A percentile compares a stretch with the other conserved stretches of the same genome.
Conservation (phyloP, 2,888 invertebrate genomes). For the Mesochorus sp. region DNA sequence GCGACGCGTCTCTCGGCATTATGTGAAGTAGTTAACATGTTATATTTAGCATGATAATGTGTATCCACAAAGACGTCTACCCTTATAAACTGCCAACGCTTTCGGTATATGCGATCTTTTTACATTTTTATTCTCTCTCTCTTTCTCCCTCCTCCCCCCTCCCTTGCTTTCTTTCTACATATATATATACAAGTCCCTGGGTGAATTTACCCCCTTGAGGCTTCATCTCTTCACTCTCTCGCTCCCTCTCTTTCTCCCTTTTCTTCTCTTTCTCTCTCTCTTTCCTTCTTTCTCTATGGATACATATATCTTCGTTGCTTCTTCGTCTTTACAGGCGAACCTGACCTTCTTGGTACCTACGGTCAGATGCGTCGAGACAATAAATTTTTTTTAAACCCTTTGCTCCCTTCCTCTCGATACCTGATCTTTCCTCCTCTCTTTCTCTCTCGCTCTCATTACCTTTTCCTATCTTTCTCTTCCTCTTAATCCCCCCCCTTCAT, state of each 20-base stretch:
- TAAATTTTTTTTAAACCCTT: constrained; percentile 66
- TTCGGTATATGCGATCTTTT: constrained; percentile 63
- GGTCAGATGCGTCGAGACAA: constrained; percentile 82
- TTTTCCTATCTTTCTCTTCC: constrained; percentile 28
- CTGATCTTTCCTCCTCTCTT: constrained; percentile 65
- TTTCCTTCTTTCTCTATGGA: constrained; percentile 43
- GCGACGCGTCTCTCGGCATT: constrained; percentile 66
- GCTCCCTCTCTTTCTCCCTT: constrained; percentile 48
- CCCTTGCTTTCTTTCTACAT: too few relatives aligned
- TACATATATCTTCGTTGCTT: constrained; percentile 21
- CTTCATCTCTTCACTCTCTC: constrained; percentile 38
- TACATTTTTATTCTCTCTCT: constrained; percentile 56
- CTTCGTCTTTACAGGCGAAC: constrained; percentile 50
- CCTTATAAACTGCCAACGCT: constrained; percentile 82
- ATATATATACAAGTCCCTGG: constrained; percentile 26
- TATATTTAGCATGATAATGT: constrained; percentile 82
- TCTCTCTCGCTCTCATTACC: constrained; percentile 57
- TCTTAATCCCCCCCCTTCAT: neutral
- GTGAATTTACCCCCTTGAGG: constrained; percentile 57
- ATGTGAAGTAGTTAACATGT: constrained; percentile 88
- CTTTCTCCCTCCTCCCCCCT: constrained; percentile 42
- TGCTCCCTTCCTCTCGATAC: constrained; percentile 65
- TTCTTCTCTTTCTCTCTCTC: constrained; percentile 27
- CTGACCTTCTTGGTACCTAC: constrained; percentile 73
- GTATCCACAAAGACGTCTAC: constrained; percentile 79